A percentile compares a stretch with the other conserved stretches of the same genome.
phyloP scores from a whole-genome alignment of 2,888 invertebrate genomes.

The Eupeodes latifasciatus region DNA sequence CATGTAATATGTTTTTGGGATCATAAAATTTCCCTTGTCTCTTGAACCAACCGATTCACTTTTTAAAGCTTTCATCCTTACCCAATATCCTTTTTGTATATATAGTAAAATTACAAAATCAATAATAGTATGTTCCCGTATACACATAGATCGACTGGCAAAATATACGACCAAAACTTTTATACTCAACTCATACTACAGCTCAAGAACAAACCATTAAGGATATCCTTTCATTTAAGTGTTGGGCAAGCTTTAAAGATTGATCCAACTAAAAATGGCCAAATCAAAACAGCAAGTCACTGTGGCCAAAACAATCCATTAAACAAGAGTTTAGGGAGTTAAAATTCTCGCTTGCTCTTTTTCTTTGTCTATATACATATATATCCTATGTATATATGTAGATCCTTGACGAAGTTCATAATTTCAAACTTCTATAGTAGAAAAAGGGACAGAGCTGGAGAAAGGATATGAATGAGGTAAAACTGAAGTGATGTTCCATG shows the following conservation, averaged over 20 bases:
- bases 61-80: neutral
- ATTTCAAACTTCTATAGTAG: neutral
- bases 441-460: neutral
- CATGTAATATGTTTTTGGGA: conserved; percentile 61
- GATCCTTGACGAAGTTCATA: conserved; percentile 44
- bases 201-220: conserved; percentile 65
- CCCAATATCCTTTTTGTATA: conserved; percentile 26
- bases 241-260: conserved; percentile 67
- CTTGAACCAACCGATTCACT: neutral
- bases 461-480: conserved; percentile 3
- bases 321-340: conserved; percentile 31
- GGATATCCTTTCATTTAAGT: conserved; percentile 74
- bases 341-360: neutral
- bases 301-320: conserved; percentile 50
- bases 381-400: neutral
- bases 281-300: conserved; percentile 27
- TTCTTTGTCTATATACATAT: neutral
- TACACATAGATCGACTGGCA: conserved; percentile 22
- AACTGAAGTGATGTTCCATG: neutral
- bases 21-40: conserved; percentile 49
- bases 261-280: conserved; percentile 64
- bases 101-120: conserved; percentile 58
- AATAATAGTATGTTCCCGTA: conserved; percentile 46
- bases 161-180: conserved; percentile 45
- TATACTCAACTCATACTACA: neutral